Conservation (phyloP, 1,140 invertebrate genomes). For the Bombus waltoni region DNA sequence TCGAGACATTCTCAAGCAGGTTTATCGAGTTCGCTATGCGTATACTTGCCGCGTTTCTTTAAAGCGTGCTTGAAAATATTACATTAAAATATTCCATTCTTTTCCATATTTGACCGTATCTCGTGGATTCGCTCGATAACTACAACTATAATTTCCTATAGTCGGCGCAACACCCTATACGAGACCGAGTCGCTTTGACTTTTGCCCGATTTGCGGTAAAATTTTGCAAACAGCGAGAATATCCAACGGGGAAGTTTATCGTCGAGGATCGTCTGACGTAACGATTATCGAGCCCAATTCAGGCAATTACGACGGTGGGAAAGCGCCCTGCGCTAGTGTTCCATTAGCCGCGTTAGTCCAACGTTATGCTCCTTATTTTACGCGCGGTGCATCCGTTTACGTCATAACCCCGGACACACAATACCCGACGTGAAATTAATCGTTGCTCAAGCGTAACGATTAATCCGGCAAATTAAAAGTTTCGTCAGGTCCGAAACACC, state of each 20-base stretch:
- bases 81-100: no score
- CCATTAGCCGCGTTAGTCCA: slow-evolving; percentile 65
- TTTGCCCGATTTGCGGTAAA: neutral
- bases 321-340: slow-evolving; percentile 58
- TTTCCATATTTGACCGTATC: no score
- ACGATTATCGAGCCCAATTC: slow-evolving; percentile 78
- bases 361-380: slow-evolving; percentile 64
- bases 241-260: slow-evolving; percentile 39
- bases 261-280: slow-evolving; percentile 56
- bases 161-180: no score
- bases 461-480: slow-evolving; percentile 52
- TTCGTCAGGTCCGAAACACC: neutral
- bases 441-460: slow-evolving; percentile 41
- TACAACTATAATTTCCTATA: no score
- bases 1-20: no score
- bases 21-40: no score
- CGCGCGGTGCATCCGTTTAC: slow-evolving; percentile 60
- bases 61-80: no score
- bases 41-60: no score
- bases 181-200: neutral
- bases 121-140: no score
- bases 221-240: neutral
- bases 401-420: slow-evolving; percentile 49
- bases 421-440: slow-evolving; percentile 55
- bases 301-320: slow-evolving; percentile 78